Evolutionary conservation across 1,140 invertebrate species (phyloP).

Genomic region (Aphaenogaster rudis): DNA sequence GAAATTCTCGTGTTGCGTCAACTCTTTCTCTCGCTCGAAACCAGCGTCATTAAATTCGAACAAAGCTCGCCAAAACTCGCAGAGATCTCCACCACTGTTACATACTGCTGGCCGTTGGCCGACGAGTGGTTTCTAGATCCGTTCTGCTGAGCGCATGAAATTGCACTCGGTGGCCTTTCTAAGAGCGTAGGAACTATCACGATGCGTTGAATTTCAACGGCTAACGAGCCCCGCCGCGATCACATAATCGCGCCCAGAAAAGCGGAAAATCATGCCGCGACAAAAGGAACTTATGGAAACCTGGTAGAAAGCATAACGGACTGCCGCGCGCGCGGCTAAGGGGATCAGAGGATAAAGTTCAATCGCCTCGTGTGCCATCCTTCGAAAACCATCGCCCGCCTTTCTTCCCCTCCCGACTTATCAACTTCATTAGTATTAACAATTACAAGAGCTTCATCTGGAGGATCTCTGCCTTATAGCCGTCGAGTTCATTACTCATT

Average conservation of each 20-base stretch:
- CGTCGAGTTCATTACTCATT: not conserved
- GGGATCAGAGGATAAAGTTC: constrained; percentile 56
- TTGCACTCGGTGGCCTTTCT: constrained; percentile 43
- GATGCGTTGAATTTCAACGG: constrained; percentile 53
- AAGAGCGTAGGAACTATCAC: constrained; percentile 23
- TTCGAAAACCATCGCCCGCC: not conserved
- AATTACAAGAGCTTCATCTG: not conserved
- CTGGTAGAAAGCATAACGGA: constrained; percentile 59
- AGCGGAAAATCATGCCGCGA: constrained; percentile 62
- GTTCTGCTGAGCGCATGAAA: constrained; percentile 50
- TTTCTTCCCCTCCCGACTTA: not conserved
- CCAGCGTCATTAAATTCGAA: too few species aligned
- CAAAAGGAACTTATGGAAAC: constrained; percentile 54
- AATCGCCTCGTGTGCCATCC: constrained; percentile 18
- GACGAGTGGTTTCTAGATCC: constrained; percentile 33
- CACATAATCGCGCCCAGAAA: constrained; percentile 57
- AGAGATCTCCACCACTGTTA: not conserved
- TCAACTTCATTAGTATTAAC: not conserved
- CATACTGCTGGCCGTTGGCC: not conserved
- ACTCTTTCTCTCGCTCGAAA: not conserved
- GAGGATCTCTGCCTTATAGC: too few species aligned
- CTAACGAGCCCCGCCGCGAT: constrained; percentile 46
- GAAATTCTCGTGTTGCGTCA: not conserved
- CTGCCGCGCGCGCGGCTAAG: constrained; percentile 17
- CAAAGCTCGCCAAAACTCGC: constrained; percentile 2